Percentiles rank a stretch among this genome's conserved stretches.
phyloP scores from a whole-genome alignment of 2,888 invertebrate genomes.

The Theretra japonica region DNA sequence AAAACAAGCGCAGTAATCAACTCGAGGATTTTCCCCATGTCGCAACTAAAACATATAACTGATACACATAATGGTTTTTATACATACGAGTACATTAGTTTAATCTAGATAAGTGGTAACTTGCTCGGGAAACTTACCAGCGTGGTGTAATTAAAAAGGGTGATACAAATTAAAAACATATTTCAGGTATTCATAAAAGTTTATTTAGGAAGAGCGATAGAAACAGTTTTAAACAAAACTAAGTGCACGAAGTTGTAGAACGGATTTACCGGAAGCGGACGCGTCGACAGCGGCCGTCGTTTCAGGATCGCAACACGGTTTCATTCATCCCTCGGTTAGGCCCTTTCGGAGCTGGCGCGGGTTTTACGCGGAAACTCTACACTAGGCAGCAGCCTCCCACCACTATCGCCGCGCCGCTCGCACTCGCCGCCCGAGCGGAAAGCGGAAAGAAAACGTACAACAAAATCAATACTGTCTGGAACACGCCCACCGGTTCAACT shows the following conservation, averaged over 20 bases:
- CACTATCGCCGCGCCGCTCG: conserved; percentile 63
- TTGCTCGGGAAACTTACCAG: background rate
- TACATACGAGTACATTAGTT: background rate
- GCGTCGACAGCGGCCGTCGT: conserved; percentile 82
- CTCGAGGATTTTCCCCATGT: background rate
- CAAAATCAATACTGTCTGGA: conserved; percentile 84
- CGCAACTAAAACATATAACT: conserved; percentile 12
- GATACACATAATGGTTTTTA: conserved; percentile 16
- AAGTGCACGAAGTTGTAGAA: conserved; percentile 79
- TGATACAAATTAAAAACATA: background rate
- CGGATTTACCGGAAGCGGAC: conserved; percentile 83
- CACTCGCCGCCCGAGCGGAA: conserved; percentile 53
- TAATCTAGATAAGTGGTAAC: conserved; percentile 12
- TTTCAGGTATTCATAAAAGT: conserved; percentile 10
- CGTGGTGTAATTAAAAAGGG: background rate
- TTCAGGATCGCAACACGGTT: conserved; percentile 83
- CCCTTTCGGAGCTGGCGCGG: conserved; percentile 59
- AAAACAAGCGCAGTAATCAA: background rate
- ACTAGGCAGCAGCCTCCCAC: conserved; percentile 73
- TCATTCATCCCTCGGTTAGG: conserved; percentile 81
- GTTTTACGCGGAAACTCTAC: conserved; percentile 80
- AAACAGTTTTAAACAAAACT: conserved; percentile 73
- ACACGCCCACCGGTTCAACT: conserved; percentile 79
- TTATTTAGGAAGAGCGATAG: conserved; percentile 46
- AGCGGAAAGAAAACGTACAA: conserved; percentile 68